Conservation (phyloP, 2,888 invertebrate genomes). For the Dusona sp. region DNA sequence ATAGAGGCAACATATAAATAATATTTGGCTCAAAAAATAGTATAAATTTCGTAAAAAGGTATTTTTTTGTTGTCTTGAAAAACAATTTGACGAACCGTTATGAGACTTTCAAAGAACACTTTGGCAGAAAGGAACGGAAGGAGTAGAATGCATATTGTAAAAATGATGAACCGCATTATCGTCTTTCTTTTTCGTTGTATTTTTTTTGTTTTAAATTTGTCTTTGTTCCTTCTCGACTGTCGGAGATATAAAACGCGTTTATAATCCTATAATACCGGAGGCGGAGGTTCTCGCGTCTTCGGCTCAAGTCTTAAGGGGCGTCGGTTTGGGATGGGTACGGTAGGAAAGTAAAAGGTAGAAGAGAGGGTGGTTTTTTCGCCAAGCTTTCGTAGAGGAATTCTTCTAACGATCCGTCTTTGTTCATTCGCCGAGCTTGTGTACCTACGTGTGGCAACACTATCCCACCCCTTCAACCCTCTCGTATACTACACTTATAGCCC, state of each 20-base stretch:
- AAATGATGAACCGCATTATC: slow-evolving; percentile 24
- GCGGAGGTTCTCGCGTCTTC: slow-evolving; percentile 43
- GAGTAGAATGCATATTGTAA: slow-evolving; percentile 17
- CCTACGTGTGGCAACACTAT: slow-evolving; percentile 45
- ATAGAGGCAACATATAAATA: slow-evolving; percentile 1
- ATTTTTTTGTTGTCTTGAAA: background rate
- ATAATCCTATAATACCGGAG: slow-evolving; percentile 70
- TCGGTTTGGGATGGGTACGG: slow-evolving; percentile 22
- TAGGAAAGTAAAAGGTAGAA: slow-evolving; percentile 45
- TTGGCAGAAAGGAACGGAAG: background rate
- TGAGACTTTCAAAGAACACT: background rate
- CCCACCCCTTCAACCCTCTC: slow-evolving; percentile 2
- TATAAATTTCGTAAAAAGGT: background rate
- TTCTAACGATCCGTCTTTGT: slow-evolving; percentile 74
- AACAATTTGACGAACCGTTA: background rate
- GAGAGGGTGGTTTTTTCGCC: slow-evolving; percentile 55
- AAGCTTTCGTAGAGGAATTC: slow-evolving; percentile 66
- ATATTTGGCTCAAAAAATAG: background rate
- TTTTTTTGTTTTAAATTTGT: slow-evolving; percentile 45
- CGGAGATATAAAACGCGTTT: slow-evolving; percentile 67
- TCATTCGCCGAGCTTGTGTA: slow-evolving; percentile 63
- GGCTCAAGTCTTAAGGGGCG: slow-evolving; percentile 40
- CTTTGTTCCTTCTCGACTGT: slow-evolving; percentile 44
- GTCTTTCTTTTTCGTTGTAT: slow-evolving; percentile 17
- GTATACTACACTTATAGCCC: slow-evolving; percentile 49